Base-by-base conservation (phyloP, 53 echinoderm and acorn worm species). In the Holothuria scabra region DNA sequence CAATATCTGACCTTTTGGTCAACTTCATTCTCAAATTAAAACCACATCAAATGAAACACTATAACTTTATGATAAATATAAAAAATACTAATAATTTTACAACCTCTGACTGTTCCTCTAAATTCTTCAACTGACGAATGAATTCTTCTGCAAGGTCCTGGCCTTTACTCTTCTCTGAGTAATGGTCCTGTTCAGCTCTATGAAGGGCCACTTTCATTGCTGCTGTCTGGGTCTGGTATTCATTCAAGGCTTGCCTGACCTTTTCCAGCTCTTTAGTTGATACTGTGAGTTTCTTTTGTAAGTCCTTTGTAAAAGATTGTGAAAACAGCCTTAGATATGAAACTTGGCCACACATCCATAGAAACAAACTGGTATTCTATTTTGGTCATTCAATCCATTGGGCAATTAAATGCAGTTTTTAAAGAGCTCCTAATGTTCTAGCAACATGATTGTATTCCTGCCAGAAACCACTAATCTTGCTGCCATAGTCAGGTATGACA, bases 101-200 rank as follows among this genome's bases (percentile, higher is more conserved):
- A 28, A 95, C 99, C 93, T 99, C 99, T 18, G 87, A 85, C 32
- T 87, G 82, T 55, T 95, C 90, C 63, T 89, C 87, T 34, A 81
- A 30, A 16, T 68, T 67, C 80, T 93, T 93, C 61, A 87, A 70
- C 66, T 89, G 88, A 68, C 93, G 84, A 29, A 81, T 66, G 28
- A 87, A 88, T 59, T 99, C 99, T 68, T 95, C 93, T 1, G 90
- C 84, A 80, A 90, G 76, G 46, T 91, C 88, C 41, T 89, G 79
- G 5, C 89, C 89, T 30, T 89, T 90, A 32, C 28, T 79, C 69
- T 90, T 90, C 69, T 92, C 94, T 22, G 85, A 89, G 65, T 91
- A 89, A 5, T 84, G 88, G 33, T 79, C 87, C 62, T 91, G 93
- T n/a, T 84, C 60, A 1, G 86, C 81, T 29, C 85, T 86, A 84